Conservation (phyloP, 2,888 invertebrate genomes). For the Eupithecia exiguata region DNA sequence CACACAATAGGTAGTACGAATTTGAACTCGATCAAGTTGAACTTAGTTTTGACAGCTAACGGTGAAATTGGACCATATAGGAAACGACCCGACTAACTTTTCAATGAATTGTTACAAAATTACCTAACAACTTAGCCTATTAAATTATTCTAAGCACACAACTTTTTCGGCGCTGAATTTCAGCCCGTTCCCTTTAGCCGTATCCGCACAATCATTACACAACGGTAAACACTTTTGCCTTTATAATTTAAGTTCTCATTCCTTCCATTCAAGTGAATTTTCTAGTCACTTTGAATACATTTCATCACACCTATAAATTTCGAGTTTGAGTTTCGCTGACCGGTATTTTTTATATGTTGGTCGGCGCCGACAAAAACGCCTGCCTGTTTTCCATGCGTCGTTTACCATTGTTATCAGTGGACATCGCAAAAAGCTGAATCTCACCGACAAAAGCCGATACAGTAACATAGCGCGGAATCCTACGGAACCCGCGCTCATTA, state of each 20-base stretch:
- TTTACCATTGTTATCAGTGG: conserved; percentile 66
- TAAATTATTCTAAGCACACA: too few species aligned
- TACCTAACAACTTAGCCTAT: not conserved
- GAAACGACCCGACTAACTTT: not conserved
- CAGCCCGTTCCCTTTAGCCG: too few species aligned
- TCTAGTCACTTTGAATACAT: not conserved
- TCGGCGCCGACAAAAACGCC: not conserved
- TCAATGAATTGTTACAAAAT: not conserved
- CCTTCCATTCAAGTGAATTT: too few species aligned
- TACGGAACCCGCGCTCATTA: conserved; percentile 78
- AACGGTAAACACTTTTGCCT: too few species aligned
- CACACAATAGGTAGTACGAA: too few species aligned
- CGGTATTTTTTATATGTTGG: not conserved
- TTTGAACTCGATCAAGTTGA: too few species aligned
- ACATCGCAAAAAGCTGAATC: conserved; percentile 79
- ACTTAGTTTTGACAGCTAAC: too few species aligned
- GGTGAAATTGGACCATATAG: too few species aligned
- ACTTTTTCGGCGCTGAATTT: too few species aligned
- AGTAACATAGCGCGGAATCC: conserved; percentile 77
- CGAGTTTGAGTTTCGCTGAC: too few species aligned
- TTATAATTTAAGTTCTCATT: too few species aligned
- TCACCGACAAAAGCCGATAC: conserved; percentile 81
- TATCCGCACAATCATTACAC: too few species aligned
- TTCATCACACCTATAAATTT: not conserved
- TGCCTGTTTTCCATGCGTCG: conserved; percentile 55